These are phyloP conservation scores for Cebus imitator DNA, from an alignment of 2,113 vertebrate species.

Conservation along the genomic window DNA sequence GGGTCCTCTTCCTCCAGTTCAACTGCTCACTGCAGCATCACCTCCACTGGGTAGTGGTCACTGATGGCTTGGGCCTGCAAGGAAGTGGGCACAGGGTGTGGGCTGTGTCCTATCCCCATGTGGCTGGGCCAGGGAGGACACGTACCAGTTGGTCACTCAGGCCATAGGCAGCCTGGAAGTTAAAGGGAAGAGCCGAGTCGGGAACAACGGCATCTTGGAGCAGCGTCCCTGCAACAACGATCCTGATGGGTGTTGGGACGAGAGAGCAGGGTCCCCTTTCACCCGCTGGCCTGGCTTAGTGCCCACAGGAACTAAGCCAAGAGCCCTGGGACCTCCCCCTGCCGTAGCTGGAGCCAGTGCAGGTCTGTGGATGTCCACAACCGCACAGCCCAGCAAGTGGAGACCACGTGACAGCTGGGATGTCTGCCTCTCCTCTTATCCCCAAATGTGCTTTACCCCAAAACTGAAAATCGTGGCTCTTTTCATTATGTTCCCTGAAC, in stretches of 20 bases:
- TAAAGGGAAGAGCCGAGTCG: slow-evolving; percentile 86
- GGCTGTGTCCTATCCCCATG: not conserved
- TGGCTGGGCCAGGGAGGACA: not conserved
- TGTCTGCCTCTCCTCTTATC: not conserved
- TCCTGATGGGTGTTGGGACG: slow-evolving; percentile 77
- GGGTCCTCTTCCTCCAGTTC: not conserved
- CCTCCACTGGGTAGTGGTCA: slow-evolving; percentile 92
- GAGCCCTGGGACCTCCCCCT: not conserved
- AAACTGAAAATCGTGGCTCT: not conserved
- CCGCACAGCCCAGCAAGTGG: not conserved
- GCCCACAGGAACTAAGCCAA: not conserved
- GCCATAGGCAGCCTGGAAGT: slow-evolving; percentile 86
- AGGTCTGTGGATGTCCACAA: not conserved
- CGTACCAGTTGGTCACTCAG: slow-evolving; percentile 86
- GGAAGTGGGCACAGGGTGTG: not conserved
- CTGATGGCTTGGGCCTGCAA: slow-evolving; percentile 88
- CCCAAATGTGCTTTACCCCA: not conserved
- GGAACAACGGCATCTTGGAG: slow-evolving; percentile 83
- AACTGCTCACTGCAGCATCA: slow-evolving; percentile 73
- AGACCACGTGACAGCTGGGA: not conserved
- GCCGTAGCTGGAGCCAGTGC: not conserved
- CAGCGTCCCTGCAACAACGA: slow-evolving; percentile 87
- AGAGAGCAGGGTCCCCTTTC: no score
- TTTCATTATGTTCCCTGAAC: not conserved
- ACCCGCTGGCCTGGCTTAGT: not conserved